Conservation (phyloP, 2,797 vertebrate species). For the Eptatretus atami region DNA sequence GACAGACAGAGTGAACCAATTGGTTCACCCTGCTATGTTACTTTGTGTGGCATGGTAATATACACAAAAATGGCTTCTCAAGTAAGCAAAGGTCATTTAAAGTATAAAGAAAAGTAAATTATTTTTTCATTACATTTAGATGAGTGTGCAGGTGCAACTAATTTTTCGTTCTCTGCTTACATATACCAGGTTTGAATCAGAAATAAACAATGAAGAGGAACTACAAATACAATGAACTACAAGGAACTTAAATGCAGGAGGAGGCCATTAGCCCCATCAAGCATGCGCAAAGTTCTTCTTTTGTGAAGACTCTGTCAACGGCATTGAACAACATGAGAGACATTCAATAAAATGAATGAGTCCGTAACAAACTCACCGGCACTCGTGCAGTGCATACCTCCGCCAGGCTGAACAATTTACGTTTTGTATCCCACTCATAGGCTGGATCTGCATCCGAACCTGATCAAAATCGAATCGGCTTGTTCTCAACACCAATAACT, state of each 20-base stretch:
- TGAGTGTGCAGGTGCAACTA: not conserved
- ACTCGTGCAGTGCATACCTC: too few species aligned
- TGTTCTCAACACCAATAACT: too few species aligned
- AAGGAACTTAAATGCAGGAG: too few species aligned
- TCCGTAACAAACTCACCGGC: not conserved
- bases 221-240: too few species aligned
- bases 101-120: not conserved
- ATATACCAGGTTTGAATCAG: slow-evolving; percentile 1
- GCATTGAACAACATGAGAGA: slow-evolving; percentile 1
- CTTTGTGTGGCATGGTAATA: too few species aligned
- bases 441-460: too few species aligned
- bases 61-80: not conserved
- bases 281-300: not conserved
- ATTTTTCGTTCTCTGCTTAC: not conserved
- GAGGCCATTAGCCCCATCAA: too few species aligned
- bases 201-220: not conserved
- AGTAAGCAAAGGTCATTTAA: not conserved
- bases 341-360: not conserved
- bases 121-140: not conserved
- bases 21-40: too few species aligned
- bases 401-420: too few species aligned
- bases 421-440: too few species aligned
- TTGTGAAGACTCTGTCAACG: slow-evolving; percentile 3
- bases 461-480: too few species aligned
- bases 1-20: too few species aligned